These are phyloP conservation scores for Diarsia brunnea DNA, from an alignment of 2,888 invertebrate genomes.

Conservation along the genomic window DNA sequence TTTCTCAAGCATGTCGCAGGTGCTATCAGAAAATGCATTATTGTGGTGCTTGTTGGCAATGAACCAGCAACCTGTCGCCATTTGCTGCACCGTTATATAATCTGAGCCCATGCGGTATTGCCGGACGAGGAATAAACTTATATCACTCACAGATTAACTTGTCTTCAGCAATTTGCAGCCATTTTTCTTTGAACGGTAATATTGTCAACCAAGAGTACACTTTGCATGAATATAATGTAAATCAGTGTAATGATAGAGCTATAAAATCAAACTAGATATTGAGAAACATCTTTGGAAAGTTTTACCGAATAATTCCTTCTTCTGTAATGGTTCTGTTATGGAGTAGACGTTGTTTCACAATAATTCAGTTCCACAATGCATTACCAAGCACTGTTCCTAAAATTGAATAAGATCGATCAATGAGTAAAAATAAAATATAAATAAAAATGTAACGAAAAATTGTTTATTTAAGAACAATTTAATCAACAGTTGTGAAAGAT, in stretches of 20 bases:
- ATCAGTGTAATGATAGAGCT: conserved; percentile 11
- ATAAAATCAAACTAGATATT: not conserved
- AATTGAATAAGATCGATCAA: conserved; percentile 1
- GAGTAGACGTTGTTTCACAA: not conserved
- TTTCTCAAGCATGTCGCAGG: conserved; percentile 18
- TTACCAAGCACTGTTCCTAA: not conserved
- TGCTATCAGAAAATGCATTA: conserved; percentile 48
- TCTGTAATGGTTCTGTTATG: not conserved
- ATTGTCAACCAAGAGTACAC: not conserved
- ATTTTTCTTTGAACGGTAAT: conserved; percentile 30
- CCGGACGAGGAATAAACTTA: conserved; percentile 33
- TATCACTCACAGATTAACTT: conserved; percentile 33
- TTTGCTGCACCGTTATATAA: conserved; percentile 50
- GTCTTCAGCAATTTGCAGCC: conserved; percentile 26
- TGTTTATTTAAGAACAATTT: conserved; percentile 39
- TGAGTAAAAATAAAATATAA: not conserved
- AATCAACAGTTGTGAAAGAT: conserved; percentile 41
- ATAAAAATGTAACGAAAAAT: conserved; percentile 11
- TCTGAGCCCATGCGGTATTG: conserved; percentile 26
- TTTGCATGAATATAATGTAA: conserved; percentile 3
- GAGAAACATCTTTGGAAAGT: not conserved
- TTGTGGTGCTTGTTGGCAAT: conserved; percentile 39
- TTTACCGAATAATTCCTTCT: not conserved
- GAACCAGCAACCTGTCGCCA: conserved; percentile 36
- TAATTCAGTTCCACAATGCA: not conserved